phyloP scores from a whole-genome alignment of 2,113 vertebrate species.

The Antechinus flavipes region DNA sequence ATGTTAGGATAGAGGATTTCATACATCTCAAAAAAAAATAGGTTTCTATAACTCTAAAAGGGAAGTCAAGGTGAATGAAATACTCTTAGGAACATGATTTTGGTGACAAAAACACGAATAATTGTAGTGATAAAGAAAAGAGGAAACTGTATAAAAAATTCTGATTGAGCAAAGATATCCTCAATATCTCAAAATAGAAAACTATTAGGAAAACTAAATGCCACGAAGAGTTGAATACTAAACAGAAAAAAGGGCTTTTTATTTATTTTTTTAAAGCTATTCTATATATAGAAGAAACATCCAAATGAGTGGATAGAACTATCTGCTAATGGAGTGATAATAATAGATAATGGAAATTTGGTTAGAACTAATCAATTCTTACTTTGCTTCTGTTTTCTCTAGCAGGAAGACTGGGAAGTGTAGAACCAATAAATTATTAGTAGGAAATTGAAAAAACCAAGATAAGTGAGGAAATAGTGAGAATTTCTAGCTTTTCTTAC shows the following conservation, averaged over 20 bases:
- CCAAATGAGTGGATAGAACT: not conserved
- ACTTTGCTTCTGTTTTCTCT: not conserved
- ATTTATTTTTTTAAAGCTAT: not conserved
- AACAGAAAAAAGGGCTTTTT: not conserved
- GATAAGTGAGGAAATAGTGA: not conserved
- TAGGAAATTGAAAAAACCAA: constrained; percentile 18
- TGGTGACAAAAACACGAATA: not conserved
- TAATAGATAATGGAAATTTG: not conserved
- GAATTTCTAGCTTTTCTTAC: not conserved
- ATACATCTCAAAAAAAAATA: not conserved
- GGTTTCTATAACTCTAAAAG: not conserved
- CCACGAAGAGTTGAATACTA: not conserved
- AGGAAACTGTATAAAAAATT: not conserved
- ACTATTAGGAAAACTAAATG: not conserved
- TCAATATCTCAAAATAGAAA: not conserved
- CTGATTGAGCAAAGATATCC: not conserved
- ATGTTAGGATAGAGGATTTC: not conserved
- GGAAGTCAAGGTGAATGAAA: not conserved
- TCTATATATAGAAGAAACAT: not conserved
- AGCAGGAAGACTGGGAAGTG: not conserved
- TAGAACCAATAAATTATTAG: not conserved
- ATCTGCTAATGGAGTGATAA: not conserved
- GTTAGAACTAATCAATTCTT: not conserved
- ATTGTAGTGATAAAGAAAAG: not conserved
- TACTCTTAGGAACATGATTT: not conserved